Conservation (phyloP, 2,888 invertebrate genomes). For the Drosophila lacicola region DNA sequence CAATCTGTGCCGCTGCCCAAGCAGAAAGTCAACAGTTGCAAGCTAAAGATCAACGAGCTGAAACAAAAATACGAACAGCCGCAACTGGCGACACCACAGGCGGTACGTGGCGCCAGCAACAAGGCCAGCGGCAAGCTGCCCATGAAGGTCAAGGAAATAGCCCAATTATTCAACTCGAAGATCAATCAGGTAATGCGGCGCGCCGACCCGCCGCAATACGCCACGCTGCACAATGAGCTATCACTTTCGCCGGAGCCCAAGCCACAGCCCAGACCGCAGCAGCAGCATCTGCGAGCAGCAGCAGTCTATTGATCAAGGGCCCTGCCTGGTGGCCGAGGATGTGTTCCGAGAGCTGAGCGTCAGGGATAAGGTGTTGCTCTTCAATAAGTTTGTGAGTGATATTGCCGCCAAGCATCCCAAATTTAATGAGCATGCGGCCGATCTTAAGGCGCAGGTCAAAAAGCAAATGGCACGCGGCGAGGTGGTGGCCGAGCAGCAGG, state of each 20-base stretch:
- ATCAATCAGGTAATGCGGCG: constrained; percentile 73
- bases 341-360: constrained; percentile 81
- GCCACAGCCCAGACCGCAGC: constrained; percentile 1
- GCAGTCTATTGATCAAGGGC: constrained; percentile 19
- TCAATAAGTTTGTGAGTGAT: constrained; percentile 80
- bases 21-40: constrained; percentile 23
- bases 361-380: constrained; percentile 81
- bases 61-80: constrained; percentile 73
- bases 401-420: constrained; percentile 76
- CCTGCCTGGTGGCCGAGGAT: constrained; percentile 80
- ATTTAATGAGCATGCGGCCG: constrained; percentile 69
- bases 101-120: constrained; percentile 25
- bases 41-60: constrained; percentile 68
- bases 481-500: constrained; percentile 72
- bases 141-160: constrained; percentile 81
- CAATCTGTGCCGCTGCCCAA: constrained; percentile 38
- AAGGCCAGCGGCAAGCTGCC: constrained; percentile 35
- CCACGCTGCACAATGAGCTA: constrained; percentile 64
- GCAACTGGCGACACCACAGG: constrained; percentile 29
- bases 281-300: background rate
- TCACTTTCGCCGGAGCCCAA: constrained; percentile 61
- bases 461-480: constrained; percentile 68
- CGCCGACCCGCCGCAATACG: constrained; percentile 48
- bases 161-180: constrained; percentile 81
- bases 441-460: constrained; percentile 61